Evolutionary conservation across 2,888 invertebrate genomes (phyloP), one percentile per base, ranked within the genome.

Genomic region (Cosmorhoe ocellata): DNA sequence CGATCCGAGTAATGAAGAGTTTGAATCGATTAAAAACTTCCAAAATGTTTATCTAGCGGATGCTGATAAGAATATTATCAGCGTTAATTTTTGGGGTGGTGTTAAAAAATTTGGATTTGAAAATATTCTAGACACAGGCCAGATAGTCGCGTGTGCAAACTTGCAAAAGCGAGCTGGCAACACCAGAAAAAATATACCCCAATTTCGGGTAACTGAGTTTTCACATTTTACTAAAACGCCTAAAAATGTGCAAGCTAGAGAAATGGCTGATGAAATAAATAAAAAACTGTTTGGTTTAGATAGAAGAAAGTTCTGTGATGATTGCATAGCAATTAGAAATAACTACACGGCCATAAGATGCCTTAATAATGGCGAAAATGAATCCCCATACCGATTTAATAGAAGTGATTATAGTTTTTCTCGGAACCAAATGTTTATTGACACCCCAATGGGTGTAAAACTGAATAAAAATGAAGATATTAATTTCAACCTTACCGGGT

Each of bases 11-110:
- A 83, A 80, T 14, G 69, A 78, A 51, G 84, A 86, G 9, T 84
- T 85, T 43, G 76, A 84, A 43, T 73, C 75, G 27, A 69, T 56
- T 28, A 79, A 79, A 52, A 75, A 79, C 48, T 87, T 85, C 45
- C 93, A 94, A 78, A 91, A 91, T 50, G 79, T 94, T 0, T 94
- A 92, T 77, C 39, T 94, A 11, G 78, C 92, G 0, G 94, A 94
- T 69, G 69, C 66, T 5, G 79, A 90, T 24, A 88, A 86, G 63
- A 90, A 92, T 66, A 74, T 93, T 7, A 65, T 92, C 10, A 86
- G 88, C 47, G 63, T 93, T 0, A 90, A 91, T 49, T 92, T 92
- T 63, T 92, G 92, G 92, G 89, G 89, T 3, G 91, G 92, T 0
- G 40, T 90, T 1, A 79, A 81, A 61, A 88, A 90, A 55, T 86